Conservation (phyloP, 1,140 invertebrate species). For the Tetramorium parvispinum region DNA sequence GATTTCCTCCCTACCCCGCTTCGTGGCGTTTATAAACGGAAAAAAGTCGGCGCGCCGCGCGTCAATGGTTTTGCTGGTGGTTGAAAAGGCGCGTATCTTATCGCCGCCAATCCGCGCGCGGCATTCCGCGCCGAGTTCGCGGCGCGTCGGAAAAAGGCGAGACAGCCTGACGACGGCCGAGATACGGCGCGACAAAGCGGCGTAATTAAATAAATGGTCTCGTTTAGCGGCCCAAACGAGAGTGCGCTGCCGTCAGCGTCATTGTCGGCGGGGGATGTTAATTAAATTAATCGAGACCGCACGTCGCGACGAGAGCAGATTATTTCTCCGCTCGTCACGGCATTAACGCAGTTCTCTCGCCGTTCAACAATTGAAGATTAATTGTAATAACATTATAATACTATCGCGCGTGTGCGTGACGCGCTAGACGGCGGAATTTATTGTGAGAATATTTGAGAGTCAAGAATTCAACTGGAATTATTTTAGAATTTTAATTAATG, state of each 20-base stretch:
- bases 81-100: conserved; percentile 75
- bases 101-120: conserved; percentile 69
- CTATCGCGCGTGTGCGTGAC: neutral
- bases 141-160: conserved; percentile 51
- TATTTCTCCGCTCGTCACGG: conserved; percentile 51
- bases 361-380: conserved; percentile 45
- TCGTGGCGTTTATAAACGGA: conserved; percentile 69
- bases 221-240: conserved; percentile 28
- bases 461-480: neutral
- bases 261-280: conserved; percentile 64
- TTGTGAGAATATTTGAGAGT: neutral
- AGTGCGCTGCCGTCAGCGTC: conserved; percentile 44
- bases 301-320: conserved; percentile 45
- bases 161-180: conserved; percentile 55
- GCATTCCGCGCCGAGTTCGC: conserved; percentile 61
- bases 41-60: conserved; percentile 66
- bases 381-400: conserved; percentile 41
- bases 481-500: neutral
- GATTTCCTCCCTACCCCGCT: neutral
- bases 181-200: conserved; percentile 62
- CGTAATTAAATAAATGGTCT: conserved; percentile 70
- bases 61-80: conserved; percentile 67
- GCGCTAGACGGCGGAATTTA: neutral
- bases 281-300: conserved; percentile 65
- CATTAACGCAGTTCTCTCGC: conserved; percentile 38